Evolutionary conservation across 53 echinoderm and acorn worm genomes (phyloP), one percentile per base, ranked within the genome.

Genomic region (Echinometra lucunter): DNA sequence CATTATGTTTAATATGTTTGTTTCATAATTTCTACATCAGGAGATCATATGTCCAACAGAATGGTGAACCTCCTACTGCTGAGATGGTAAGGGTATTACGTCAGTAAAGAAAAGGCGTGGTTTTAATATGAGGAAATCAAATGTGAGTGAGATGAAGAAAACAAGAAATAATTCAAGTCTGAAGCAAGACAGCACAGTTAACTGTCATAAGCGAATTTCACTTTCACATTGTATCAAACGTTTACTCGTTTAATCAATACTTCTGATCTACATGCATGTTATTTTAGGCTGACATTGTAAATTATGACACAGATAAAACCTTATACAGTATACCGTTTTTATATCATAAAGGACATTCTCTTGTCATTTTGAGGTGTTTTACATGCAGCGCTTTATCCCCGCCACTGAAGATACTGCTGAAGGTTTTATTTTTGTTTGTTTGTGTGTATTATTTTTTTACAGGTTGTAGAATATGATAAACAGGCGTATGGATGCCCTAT

Each of bases 401-500:
- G 8, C 53, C 53, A 53, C 53, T 0, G 53, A 53, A 11, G 0
- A 53, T 53, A 53, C 13, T 53, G 8, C 9, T 53, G 2, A 4
- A 53, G 5, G 8, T 0, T 53, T 53, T 53, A 0, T 53, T 53
- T 53, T 47, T 47, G 4, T 47, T 47, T 58, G 56, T 13, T 15
- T 63, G 19, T 90, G n/a, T n/a, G n/a, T n/a, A n/a, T n/a, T n/a
- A n/a, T 90, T 0, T 21, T 10, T 87, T 44, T 58, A 34, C 44
- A 97, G 97, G 90, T 95, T 25, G 95, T 95, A 3, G 42, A 95
- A 42, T 97, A 96, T 66, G 93, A 91, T 94, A 88, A 85, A 67
- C 81, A 69, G 21, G 19, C 44, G 15, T 96, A 89, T 92, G 96
- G 94, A 37, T 97, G 97, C 88, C 97, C 97, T 11, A 78, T 97